Conservation (phyloP, 2,888 invertebrate genomes). For the Dascillus cervinus region DNA sequence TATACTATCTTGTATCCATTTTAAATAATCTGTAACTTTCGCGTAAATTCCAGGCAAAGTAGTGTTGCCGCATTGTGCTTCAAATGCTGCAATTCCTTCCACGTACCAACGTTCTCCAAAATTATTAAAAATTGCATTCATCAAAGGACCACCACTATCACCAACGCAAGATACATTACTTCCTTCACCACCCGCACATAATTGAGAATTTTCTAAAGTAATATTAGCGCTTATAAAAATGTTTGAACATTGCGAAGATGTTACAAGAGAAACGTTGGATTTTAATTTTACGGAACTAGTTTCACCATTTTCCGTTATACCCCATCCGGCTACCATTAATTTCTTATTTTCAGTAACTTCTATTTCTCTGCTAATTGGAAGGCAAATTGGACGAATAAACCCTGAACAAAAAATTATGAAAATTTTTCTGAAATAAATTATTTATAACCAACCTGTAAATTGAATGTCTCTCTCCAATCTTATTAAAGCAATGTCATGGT, state of each 20-base stretch:
- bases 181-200: constrained; percentile 62
- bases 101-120: constrained; percentile 39
- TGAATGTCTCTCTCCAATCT: constrained; percentile 41
- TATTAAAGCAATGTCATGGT: constrained; percentile 41
- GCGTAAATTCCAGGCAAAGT: constrained; percentile 61
- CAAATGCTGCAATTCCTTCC: constrained; percentile 52
- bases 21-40: constrained; percentile 48
- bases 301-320: constrained; percentile 22
- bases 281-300: constrained; percentile 20
- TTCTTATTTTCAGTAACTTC: constrained; percentile 21
- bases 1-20: constrained; percentile 48
- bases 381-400: constrained; percentile 49
- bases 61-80: constrained; percentile 40
- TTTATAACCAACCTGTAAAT: constrained; percentile 38
- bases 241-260: constrained; percentile 44
- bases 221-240: constrained; percentile 46
- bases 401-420: constrained; percentile 29
- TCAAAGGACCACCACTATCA: constrained; percentile 52
- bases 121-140: constrained; percentile 44
- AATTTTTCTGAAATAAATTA: background rate
- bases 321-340: constrained; percentile 41
- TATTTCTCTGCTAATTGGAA: constrained; percentile 36
- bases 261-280: constrained; percentile 45
- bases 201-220: constrained; percentile 43
- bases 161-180: constrained; percentile 60